Base-by-base conservation (phyloP, 2,888 invertebrate genomes). In the Lagria hirta region DNA sequence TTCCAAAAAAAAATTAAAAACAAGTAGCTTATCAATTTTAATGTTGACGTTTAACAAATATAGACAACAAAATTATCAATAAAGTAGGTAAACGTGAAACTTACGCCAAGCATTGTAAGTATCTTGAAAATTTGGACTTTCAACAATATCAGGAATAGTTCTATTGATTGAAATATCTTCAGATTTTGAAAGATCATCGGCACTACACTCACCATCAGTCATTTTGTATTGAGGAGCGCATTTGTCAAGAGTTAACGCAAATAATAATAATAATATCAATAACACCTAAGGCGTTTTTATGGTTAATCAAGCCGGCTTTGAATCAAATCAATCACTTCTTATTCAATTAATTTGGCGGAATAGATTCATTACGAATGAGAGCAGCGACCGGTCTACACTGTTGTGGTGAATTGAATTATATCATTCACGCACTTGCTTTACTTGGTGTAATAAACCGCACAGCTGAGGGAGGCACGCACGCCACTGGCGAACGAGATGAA, bases 101-200 rank as follows among this genome's bases (percentile, higher is more conserved):
- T 65, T 60, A 66, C 66, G 57, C 63, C 64, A 66, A 3, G 61
- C 63, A 49, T 57, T 61, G 40, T 62, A 62, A 6, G 61, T 62
- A 41, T 61, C 54, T 20, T 50, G 40, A 35, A 57, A 60, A 48
- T 61, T 60, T 1, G 60, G 60, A 43, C 63, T 60, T 33, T 57
- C 55, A 23, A 52, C 48, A 33, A 50, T 57, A 27, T 57, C 60
- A 6, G 54, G 43, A 21, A 55, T 44, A 48, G 48, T 54, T 14
- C 44, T 44, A 30, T 49, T 55, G 8, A 37, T 44, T 11, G 48
- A 49, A 27, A 51, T 42, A 27, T 57, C 59, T 23, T 61, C 61
- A 7, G 58, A 59, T 45, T 51, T 58, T 4, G 60, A 59, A 21
- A 57, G 45, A 38, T 62, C 59, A 37, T 61, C 60, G 7, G 57